Evolutionary conservation across 2,797 vertebrate species (phyloP), one percentile per base, ranked within the genome.

Genomic region (Neomorphus geoffroyi): DNA sequence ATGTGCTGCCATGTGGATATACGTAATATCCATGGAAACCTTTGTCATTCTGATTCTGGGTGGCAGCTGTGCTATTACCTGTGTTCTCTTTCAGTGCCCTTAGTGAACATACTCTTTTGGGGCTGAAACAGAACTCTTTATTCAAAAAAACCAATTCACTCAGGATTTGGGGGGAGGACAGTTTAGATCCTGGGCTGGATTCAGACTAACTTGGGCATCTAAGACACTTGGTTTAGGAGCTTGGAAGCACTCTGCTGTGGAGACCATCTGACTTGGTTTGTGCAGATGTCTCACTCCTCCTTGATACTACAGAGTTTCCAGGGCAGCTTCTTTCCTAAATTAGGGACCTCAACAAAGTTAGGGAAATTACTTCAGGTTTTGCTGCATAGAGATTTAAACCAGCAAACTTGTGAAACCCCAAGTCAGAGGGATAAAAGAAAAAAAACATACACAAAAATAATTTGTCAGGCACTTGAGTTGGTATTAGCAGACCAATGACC

Each of bases 321-420:
- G 91, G 77, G 73, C 70, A 91, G 39, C 78, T 60, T 12, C 70
- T 60, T 80, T 65, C 75, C 60, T 84, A 72, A 86, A 85, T 83
- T 45, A 67, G 69, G 51, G 65, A 37, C 51, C 43, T 91, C 18
- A 50, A 24, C 65, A 30, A 72, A 53, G 45, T 37, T 64, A 57
- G 22, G 43, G 56, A 26, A 80, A 39, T 65, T 74, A 54, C 71
- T 18, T 3, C 72, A 41, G 62, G 45, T n/a, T 75, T 86, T 78
- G 39, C 28, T 86, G 11, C 23, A 12, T 8, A 10, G 37, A 54
- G 21, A 58, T 10, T 73, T 58, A 8, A 2, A 61, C 37, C 2
- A 10, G 45, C 28, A 89, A 71, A 71, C 37, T 70, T 74, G 30
- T 37, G 65, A 86, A 86, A 91, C 10, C 27, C 23, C 72, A 58